Percentiles rank a stretch among this genome's conserved stretches.
phyloP scores from a whole-genome alignment of 2,113 vertebrate genomes.

The Heterotilapia buettikoferi region DNA sequence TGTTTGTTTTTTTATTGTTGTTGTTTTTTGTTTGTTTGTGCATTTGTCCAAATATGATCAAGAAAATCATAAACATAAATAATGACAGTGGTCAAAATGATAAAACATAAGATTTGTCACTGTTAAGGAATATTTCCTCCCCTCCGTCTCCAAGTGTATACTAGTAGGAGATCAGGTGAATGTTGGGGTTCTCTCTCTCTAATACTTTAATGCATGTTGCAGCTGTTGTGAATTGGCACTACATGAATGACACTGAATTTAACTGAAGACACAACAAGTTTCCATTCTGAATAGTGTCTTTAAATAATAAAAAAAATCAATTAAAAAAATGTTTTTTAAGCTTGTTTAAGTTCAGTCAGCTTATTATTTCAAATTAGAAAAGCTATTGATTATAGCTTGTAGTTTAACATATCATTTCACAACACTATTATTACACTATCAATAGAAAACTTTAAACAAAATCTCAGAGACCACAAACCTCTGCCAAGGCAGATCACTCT shows the following conservation, averaged over 20 bases:
- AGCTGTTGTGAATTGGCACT: neutral
- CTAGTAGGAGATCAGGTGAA: neutral
- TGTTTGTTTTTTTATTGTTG: neutral
- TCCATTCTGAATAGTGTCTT: neutral
- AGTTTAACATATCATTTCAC: neutral
- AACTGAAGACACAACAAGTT: neutral
- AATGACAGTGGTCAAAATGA: neutral
- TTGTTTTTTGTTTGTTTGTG: neutral
- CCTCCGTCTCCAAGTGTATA: neutral
- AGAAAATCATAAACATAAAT: neutral
- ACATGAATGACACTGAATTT: neutral
- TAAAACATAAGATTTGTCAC: neutral
- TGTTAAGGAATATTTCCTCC: neutral
- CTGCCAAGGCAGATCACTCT: neutral
- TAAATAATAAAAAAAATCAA: neutral
- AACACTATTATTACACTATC: neutral
- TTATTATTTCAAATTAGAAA: neutral
- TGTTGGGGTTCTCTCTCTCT: neutral
- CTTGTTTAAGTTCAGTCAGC: neutral
- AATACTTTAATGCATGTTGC: neutral
- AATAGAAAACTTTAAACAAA: neutral
- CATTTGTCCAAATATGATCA: neutral
- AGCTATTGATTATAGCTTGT: neutral
- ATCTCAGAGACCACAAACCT: neutral
- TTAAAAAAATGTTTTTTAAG: neutral